These are phyloP conservation scores for Xenus cinereus DNA, from an alignment of 2,113 vertebrate species.

Conservation along the genomic window DNA sequence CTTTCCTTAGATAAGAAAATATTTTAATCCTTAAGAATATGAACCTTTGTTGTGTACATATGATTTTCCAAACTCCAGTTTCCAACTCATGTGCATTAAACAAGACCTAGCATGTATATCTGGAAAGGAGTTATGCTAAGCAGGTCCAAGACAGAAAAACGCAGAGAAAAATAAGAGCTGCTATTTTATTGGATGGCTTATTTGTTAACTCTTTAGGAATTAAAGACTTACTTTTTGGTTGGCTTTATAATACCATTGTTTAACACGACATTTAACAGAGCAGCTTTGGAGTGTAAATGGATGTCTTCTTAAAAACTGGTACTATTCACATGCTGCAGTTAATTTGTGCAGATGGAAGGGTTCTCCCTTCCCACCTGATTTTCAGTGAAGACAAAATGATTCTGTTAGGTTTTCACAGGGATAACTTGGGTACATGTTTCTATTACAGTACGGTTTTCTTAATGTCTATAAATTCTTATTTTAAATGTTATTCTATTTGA, in stretches of 20 bases:
- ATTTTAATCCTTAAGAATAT: not conserved
- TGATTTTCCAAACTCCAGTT: not conserved
- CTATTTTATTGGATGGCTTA: not conserved
- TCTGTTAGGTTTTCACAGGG: not conserved
- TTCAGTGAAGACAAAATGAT: not conserved
- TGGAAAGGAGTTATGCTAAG: not conserved
- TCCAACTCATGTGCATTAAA: not conserved
- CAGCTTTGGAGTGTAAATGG: not conserved
- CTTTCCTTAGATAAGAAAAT: not conserved
- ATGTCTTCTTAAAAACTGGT: not conserved
- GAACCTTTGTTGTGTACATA: not conserved
- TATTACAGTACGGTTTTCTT: not conserved
- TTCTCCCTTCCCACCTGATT: not conserved
- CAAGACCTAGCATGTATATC: not conserved
- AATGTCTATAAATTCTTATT: not conserved
- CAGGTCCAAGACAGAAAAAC: not conserved
- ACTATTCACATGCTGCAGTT: not conserved
- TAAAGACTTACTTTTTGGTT: not conserved
- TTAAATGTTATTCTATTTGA: not conserved
- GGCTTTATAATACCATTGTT: not conserved
- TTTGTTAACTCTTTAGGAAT: not conserved
- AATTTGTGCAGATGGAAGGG: not conserved
- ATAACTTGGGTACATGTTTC: not conserved
- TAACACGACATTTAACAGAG: not conserved
- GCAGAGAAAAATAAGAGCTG: not conserved